A percentile compares a stretch with the other conserved stretches of the same genome.
Conservation (phyloP, 2,797 vertebrate species). For the Sebastes reedi region DNA sequence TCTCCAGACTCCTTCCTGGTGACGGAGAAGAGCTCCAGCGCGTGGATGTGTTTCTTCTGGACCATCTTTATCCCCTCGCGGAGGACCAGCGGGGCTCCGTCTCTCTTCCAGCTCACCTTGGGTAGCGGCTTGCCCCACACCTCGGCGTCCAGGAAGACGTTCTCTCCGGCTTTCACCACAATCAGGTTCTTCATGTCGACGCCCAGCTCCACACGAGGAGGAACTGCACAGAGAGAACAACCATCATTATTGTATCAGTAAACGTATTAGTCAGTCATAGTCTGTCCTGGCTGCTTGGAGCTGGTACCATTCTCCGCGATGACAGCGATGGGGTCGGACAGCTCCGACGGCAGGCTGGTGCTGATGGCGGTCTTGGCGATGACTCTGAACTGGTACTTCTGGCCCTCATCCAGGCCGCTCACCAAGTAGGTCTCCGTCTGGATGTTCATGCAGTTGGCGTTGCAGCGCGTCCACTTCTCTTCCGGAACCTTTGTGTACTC, state of each 20-base stretch:
- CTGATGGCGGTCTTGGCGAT: slow-evolving; percentile 94
- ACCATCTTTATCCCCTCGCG: slow-evolving; percentile 93
- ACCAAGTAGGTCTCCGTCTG: slow-evolving; percentile 91
- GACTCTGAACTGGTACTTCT: slow-evolving; percentile 94
- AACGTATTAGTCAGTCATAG: neutral
- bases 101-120: slow-evolving; percentile 92
- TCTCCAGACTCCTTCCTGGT: slow-evolving; percentile 96
- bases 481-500: slow-evolving; percentile 93
- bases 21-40: slow-evolving; percentile 93
- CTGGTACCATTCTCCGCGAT: slow-evolving; percentile 92
- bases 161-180: slow-evolving; percentile 93
- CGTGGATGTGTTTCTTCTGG: slow-evolving; percentile 89
- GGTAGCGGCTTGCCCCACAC: slow-evolving; percentile 96
- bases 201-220: slow-evolving; percentile 94
- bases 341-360: slow-evolving; percentile 92
- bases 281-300: neutral
- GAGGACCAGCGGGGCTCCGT: slow-evolving; percentile 83
- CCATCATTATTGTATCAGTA: neutral
- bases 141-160: slow-evolving; percentile 91
- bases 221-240: slow-evolving; percentile 77
- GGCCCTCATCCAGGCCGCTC: slow-evolving; percentile 91
- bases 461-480: slow-evolving; percentile 94
- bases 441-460: slow-evolving; percentile 91
- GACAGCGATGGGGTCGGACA: slow-evolving; percentile 92
- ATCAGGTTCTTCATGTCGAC: slow-evolving; percentile 94